Evolutionary conservation across 2,888 invertebrate genomes (phyloP).

Genomic region (Lissocephala sabroskyi): DNA sequence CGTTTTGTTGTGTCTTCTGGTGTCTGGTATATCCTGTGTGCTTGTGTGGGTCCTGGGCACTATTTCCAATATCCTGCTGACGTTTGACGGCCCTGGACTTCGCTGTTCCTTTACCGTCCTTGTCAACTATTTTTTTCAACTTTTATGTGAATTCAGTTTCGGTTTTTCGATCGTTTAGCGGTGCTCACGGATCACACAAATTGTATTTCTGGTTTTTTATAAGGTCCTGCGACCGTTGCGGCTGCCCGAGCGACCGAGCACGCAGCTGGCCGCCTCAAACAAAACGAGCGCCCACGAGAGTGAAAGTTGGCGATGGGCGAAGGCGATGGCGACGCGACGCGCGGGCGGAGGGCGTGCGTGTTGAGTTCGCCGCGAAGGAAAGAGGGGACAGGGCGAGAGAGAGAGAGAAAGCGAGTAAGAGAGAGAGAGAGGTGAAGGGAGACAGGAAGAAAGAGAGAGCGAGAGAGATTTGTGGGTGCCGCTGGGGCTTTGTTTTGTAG

Average conservation of each 20-base stretch:
- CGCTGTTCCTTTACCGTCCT: no score
- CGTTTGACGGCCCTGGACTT: no score
- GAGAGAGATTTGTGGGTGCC: constrained; percentile 29
- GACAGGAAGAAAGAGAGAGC: no score
- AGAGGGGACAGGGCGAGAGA: constrained; percentile 27
- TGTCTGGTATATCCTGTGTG: constrained; percentile 34
- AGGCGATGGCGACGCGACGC: neutral
- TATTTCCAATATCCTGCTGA: no score
- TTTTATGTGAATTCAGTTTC: constrained; percentile 56
- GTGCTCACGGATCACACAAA: no score
- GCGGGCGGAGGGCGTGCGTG: constrained; percentile 19
- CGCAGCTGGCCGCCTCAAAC: constrained; percentile 41
- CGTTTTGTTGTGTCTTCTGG: constrained; percentile 21
- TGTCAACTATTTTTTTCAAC: no score
- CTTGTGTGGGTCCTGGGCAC: no score
- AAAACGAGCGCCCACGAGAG: constrained; percentile 31
- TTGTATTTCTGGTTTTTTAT: neutral
- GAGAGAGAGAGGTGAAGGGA: no score
- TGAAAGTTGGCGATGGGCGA: constrained; percentile 34
- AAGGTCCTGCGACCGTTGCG: neutral
- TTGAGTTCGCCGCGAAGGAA: constrained; percentile 28
- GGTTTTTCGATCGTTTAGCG: neutral
- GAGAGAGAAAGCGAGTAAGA: no score
- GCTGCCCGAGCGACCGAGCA: neutral
- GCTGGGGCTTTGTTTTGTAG: neutral